Evolutionary conservation across 1,140 invertebrate species (phyloP).

Genomic region (Drosophila truncata): DNA sequence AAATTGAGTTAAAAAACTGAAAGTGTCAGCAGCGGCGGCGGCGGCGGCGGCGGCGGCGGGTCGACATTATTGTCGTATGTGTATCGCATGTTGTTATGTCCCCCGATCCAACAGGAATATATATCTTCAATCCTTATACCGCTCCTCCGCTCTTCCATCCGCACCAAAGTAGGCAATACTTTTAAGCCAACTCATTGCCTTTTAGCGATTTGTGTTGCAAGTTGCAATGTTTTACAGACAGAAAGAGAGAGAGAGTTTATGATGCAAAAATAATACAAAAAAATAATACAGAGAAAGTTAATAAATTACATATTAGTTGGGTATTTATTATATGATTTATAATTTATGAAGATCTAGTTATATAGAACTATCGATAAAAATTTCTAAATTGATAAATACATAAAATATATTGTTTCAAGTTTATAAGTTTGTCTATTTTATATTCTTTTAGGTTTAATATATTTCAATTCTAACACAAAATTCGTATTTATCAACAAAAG

Average conservation of each 20-base stretch:
- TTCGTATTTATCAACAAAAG: too few relatives aligned
- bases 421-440: too few relatives aligned
- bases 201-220: too few relatives aligned
- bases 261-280: not conserved
- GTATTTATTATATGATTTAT: not conserved
- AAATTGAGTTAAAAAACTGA: slow-evolving; percentile 80
- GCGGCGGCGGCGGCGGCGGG: slow-evolving; percentile 9
- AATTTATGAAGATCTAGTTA: too few relatives aligned
- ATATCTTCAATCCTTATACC: not conserved
- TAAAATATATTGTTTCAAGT: too few relatives aligned
- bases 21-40: slow-evolving; percentile 58
- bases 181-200: slow-evolving; percentile 23
- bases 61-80: slow-evolving; percentile 34
- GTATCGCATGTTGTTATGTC: slow-evolving; percentile 14
- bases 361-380: too few relatives aligned
- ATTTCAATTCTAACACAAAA: too few relatives aligned
- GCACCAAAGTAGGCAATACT: slow-evolving; percentile 15
- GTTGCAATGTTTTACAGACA: slow-evolving; percentile 7
- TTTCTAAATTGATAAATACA: too few relatives aligned
- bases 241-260: not conserved
- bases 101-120: slow-evolving; percentile 2
- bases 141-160: not conserved
- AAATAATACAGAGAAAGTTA: too few relatives aligned
- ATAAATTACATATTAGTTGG: not conserved
- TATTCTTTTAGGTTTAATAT: too few relatives aligned